Base-by-base conservation (phyloP, 2,888 invertebrate genomes). In the Zaprionus obscuricornis region DNA sequence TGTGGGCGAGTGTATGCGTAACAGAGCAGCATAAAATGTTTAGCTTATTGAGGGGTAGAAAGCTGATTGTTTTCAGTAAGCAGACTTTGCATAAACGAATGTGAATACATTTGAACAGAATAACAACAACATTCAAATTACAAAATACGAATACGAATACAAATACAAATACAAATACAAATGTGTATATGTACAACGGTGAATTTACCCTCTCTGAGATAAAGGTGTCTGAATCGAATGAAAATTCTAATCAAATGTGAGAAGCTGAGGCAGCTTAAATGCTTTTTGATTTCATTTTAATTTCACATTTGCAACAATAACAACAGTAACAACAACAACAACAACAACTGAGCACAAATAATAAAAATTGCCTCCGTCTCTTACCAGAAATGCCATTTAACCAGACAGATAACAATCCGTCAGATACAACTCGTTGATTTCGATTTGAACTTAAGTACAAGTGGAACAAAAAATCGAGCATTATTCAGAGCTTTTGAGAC, bases 11-110 rank as follows among this genome's bases (percentile, higher is more conserved):
- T 16, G 17, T 20, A 11, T 11, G 27, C 17, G 29, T 11, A 33
- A 16, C 24, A 18, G 34, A 40, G 52, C 11, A 45, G 45, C 50
- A 58, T 55, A 55, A 56, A 69, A 40, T 71, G 51, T 52, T 54
- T 52, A 67, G 58, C 67, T 64, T 71, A 56, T 62, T 54, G 56
- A 51, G 47, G 13, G 51, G 43, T 49, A 47, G 65, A 60, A 76
- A 81, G 67, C 62, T 81, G 81, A 81, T 81, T 81, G 81, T 81
- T 70, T 79, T 77, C 46, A 56, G 74, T 58, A 66, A 71, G 74
- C 54, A 75, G 78, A 81, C 68, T 84, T 81, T 81, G 75, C 84
- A 81, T 81, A 81, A 81, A 75, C 84, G 75, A 78, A 74, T 74
- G 64, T 58, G 63, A 69, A 79, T 76, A 62, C 52, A 66, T 63